Evolutionary conservation across 2,888 invertebrate species (phyloP), one percentile per base, ranked within the genome.

Genomic region (Cosmia pyralina): DNA sequence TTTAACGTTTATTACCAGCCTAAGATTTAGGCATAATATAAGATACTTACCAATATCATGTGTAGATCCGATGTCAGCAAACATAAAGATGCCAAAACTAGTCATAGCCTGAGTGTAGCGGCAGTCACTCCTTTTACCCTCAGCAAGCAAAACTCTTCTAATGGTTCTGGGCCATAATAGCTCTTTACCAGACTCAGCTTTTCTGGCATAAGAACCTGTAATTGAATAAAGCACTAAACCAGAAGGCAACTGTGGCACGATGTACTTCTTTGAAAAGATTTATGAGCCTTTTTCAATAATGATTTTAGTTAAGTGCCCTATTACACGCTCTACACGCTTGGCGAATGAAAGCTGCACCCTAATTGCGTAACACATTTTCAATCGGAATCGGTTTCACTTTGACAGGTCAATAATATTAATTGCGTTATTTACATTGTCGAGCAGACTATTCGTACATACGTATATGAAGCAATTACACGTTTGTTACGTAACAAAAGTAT

Each of bases 1-100:
- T 28, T 28, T n/a, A n/a, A n/a, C n/a, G n/a, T n/a, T n/a, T n/a
- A n/a, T n/a, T n/a, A n/a, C n/a, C n/a, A n/a, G n/a, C n/a, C n/a
- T n/a, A n/a, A 28, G 28, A 59, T n/a, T n/a, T 38, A 13, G 13
- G 0, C 59, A 58, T 28, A 28, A 28, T 34, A 19, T 34, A 59
- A 19, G 11, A 8, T 62, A 58, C 75, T 75, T 46, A 74, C 74
- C 0, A 41, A 74, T 74, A 75, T 74, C 74, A 28, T 75, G 74
- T 28, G 53, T 15, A 10, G 74, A 75, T 13, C 5, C 75, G 2
- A 74, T 0, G n/a, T 74, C 74, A 38, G 4, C 0, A 46, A 75
- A 75, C 46, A 3, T 67, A n/a, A 48, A 74, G 7, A 74, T 75
- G 0, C 46, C 52, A 41, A 15, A 74, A 52, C 74, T 74, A 13